phyloP scores from a whole-genome alignment of 2,113 vertebrate species.

The Isurus oxyrinchus region DNA sequence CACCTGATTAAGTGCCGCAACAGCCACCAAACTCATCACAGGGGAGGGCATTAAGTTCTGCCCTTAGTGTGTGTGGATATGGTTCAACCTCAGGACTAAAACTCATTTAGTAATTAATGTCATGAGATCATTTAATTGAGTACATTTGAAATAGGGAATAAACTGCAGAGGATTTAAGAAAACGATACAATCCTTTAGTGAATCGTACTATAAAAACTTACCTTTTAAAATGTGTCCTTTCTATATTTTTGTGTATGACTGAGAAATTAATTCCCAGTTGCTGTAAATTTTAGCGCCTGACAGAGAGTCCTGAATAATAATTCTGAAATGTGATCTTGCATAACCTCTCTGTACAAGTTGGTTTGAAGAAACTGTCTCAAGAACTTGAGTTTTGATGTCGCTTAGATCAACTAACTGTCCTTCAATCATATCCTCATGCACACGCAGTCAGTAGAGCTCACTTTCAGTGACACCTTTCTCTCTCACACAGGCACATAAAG shows the following conservation, averaged over 20 bases:
- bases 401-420: neutral
- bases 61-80: neutral
- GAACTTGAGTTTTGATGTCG: neutral
- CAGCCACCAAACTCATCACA: too few species aligned
- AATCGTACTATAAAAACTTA: neutral
- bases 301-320: neutral
- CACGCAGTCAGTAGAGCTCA: neutral
- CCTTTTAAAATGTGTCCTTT: neutral
- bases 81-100: neutral
- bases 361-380: neutral
- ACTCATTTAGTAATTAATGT: neutral
- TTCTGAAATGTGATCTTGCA: neutral
- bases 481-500: neutral
- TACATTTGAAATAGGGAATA: neutral
- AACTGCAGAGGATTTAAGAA: too few species aligned
- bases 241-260: neutral
- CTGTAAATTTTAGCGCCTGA: neutral
- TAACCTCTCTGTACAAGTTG: neutral
- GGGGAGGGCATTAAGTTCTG: neutral
- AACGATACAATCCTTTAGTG: neutral
- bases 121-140: neutral
- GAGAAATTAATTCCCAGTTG: neutral
- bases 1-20: neutral
- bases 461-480: neutral
- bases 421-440: neutral